phyloP scores from a whole-genome alignment of 2,113 vertebrate species.

The Motacilla tschutschensis region DNA sequence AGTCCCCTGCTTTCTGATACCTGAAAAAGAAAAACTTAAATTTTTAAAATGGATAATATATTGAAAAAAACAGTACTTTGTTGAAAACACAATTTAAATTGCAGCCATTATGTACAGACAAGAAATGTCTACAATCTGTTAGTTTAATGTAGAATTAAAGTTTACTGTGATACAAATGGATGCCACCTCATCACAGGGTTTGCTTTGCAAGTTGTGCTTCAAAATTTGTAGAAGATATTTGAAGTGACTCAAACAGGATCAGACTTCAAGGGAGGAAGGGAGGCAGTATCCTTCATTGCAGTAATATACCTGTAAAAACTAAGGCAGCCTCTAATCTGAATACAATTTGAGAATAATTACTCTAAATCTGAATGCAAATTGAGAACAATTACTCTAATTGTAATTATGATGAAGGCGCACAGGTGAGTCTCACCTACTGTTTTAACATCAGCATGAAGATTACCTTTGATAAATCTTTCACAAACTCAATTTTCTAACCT shows the following conservation, averaged over 20 bases:
- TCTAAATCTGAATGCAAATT: background rate
- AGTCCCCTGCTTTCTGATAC: background rate
- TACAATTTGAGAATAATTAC: background rate
- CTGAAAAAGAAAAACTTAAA: background rate
- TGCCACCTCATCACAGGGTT: background rate
- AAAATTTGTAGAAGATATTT: background rate
- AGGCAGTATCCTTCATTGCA: background rate
- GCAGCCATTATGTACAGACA: background rate
- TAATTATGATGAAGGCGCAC: background rate
- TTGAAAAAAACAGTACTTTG: accelerated
- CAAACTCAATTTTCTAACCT: background rate
- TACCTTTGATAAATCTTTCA: background rate
- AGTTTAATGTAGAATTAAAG: background rate
- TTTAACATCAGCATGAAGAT: background rate
- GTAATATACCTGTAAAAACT: background rate
- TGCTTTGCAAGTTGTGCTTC: background rate
- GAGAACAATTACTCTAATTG: background rate
- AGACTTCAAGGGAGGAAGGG: background rate
- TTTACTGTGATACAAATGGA: background rate
- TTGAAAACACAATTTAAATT: background rate
- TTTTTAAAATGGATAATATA: background rate
- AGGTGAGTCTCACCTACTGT: background rate
- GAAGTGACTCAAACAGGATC: background rate
- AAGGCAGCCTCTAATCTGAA: background rate
- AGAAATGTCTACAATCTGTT: background rate